Base-by-base conservation (phyloP, 2,113 vertebrate species). In the Cephalopterus ornatus region DNA sequence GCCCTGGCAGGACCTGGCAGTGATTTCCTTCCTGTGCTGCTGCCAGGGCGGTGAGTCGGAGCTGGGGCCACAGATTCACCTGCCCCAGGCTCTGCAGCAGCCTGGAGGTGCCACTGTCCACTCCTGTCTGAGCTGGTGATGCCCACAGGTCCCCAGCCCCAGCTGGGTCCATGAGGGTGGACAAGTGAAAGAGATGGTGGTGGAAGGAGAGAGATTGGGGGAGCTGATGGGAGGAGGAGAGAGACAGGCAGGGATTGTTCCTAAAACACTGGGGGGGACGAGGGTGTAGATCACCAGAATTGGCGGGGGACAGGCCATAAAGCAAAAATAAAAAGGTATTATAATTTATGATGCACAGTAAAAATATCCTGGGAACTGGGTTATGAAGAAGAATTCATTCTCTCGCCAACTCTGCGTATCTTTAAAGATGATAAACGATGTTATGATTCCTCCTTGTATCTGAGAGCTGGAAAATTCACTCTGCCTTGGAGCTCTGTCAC, bases 281-380 rank as follows among this genome's bases (percentile, higher is more conserved):
- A 95, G 90, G 95, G 80, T n/a, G 88, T 97, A 97, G 93, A 98
- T 97, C 28, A 85, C 72, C 93, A 85, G 96, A 93, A 97, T 93
- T 16, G 49, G 89, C 79, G 28, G 95, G 95, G 95, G 96, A 98
- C 95, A 96, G 93, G 93, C 95, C 80, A 95, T 98, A 97, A 98
- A 98, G 94, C n/a, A 89, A 95, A 96, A 96, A 96, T 96, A 96
- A 97, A 97, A 92, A 74, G 94, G 96, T 96, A 95, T 93, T 96
- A 86, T 97, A 96, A 98, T 98, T 98, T 96, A 97, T 95, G 97
- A 89, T 82, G 80, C 52, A 74, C 95, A 95, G 92, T 96, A 96
- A 97, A 96, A 96, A 91, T 83, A 94, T 35, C 81, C 74, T 72
- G 84, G 95, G 94, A 95, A 90, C 79, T 28, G 73, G 86, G 61